These are phyloP conservation scores for Miltochrista miniata DNA, from an alignment of 2,888 invertebrate species.

Conservation along the genomic window DNA sequence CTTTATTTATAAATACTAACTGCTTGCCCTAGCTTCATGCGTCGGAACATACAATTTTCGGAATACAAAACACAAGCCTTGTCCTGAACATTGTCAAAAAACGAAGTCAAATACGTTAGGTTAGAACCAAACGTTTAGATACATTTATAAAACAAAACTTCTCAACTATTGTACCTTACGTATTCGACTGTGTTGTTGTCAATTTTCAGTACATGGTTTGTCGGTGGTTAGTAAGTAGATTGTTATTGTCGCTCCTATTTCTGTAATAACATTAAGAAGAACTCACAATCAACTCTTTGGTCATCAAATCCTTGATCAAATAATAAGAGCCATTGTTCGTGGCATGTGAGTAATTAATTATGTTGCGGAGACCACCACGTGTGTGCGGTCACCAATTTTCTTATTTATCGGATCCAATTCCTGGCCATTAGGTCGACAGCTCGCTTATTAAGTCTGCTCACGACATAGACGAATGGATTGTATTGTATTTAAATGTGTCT, in stretches of 20 bases:
- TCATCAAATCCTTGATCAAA: slow-evolving; percentile 41
- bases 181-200: no score
- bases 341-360: slow-evolving; percentile 61
- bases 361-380: slow-evolving; percentile 56
- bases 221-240: no score
- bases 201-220: no score
- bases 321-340: slow-evolving; percentile 33
- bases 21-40: no score
- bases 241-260: not conserved
- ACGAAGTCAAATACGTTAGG: no score
- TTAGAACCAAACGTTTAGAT: no score
- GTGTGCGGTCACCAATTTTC: slow-evolving; percentile 63
- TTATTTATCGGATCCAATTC: slow-evolving; percentile 73
- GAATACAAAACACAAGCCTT: no score
- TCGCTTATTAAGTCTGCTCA: slow-evolving; percentile 57
- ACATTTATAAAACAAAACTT: no score
- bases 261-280: not conserved
- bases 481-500: slow-evolving; percentile 43
- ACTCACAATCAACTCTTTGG: slow-evolving; percentile 7
- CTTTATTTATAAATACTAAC: no score
- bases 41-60: no score
- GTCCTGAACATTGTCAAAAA: no score
- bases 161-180: no score
- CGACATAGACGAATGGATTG: slow-evolving; percentile 53
- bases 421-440: slow-evolving; percentile 59